phyloP scores from a whole-genome alignment of 2,888 invertebrate species.

The Glyphotaelius pellucidus region DNA sequence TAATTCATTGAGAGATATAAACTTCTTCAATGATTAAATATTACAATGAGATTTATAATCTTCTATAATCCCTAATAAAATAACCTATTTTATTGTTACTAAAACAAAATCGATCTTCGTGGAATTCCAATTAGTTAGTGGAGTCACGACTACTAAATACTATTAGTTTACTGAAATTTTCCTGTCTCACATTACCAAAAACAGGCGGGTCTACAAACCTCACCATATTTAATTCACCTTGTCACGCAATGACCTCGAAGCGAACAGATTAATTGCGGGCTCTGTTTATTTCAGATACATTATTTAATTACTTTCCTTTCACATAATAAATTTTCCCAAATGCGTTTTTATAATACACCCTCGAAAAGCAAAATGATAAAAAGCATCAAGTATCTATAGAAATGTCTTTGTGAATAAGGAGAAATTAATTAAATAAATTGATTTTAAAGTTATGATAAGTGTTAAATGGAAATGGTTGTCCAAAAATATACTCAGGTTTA shows the following conservation, averaged over 20 bases:
- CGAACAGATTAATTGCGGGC: background rate
- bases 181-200: background rate
- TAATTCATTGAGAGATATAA: too few species aligned
- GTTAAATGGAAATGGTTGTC: too few species aligned
- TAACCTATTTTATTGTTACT: too few species aligned
- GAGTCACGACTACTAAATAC: background rate
- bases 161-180: background rate
- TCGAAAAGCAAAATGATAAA: background rate
- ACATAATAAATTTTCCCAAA: background rate
- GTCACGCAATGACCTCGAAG: slow-evolving; percentile 4
- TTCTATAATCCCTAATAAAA: too few species aligned
- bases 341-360: background rate
- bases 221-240: background rate
- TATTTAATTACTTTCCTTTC: background rate
- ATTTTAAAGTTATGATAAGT: too few species aligned
- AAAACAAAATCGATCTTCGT: background rate
- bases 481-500: too few species aligned
- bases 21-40: too few species aligned
- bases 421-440: too few species aligned
- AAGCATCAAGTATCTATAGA: background rate
- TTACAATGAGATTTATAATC: too few species aligned
- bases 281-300: background rate
- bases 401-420: background rate
- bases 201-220: slow-evolving; percentile 4
- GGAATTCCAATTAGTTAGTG: background rate